Percentiles rank a stretch among this genome's conserved stretches.
Evolutionary conservation across 2,888 invertebrate species (phyloP).

Genomic region (Mellilla xanthometata): DNA sequence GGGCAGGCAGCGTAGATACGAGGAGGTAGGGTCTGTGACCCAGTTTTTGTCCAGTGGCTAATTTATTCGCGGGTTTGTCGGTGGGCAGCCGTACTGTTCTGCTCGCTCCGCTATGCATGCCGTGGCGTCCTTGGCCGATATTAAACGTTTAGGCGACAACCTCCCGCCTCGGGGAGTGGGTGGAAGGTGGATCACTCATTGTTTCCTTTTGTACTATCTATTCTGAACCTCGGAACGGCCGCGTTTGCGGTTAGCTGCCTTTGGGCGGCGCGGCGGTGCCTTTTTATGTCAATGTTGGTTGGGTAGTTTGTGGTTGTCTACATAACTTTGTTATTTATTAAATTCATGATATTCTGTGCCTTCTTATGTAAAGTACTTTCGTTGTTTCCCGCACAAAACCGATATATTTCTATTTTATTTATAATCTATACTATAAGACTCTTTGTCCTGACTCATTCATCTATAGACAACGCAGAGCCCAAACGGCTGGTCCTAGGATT

Average conservation of each 20-base stretch:
- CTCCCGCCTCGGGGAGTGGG: constrained; percentile 38
- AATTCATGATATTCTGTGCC: too few relatives aligned
- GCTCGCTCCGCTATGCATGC: constrained; percentile 46
- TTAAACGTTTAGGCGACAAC: constrained; percentile 65
- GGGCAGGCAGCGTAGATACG: constrained; percentile 19
- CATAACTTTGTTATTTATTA: too few relatives aligned
- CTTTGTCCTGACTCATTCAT: too few relatives aligned
- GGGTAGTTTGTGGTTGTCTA: too few relatives aligned
- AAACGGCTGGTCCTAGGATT: too few relatives aligned
- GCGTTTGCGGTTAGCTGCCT: constrained; percentile 38
- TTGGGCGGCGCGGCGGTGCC: not conserved
- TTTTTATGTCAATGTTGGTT: constrained; percentile 5
- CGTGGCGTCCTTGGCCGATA: constrained; percentile 68
- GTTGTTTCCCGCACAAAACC: too few relatives aligned
- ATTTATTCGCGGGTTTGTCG: constrained; percentile 46
- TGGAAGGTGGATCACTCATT: constrained; percentile 54
- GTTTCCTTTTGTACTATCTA: constrained; percentile 58
- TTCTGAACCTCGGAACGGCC: constrained; percentile 38
- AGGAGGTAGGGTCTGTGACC: constrained; percentile 29
- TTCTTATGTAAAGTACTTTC: too few relatives aligned
- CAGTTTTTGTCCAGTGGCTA: constrained; percentile 38
- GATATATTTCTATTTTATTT: too few relatives aligned
- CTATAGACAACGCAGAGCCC: too few relatives aligned
- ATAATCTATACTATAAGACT: too few relatives aligned
- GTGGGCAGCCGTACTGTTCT: constrained; percentile 26